phyloP scores from a whole-genome alignment of 2,113 vertebrate species.

The Gyps fulvus region DNA sequence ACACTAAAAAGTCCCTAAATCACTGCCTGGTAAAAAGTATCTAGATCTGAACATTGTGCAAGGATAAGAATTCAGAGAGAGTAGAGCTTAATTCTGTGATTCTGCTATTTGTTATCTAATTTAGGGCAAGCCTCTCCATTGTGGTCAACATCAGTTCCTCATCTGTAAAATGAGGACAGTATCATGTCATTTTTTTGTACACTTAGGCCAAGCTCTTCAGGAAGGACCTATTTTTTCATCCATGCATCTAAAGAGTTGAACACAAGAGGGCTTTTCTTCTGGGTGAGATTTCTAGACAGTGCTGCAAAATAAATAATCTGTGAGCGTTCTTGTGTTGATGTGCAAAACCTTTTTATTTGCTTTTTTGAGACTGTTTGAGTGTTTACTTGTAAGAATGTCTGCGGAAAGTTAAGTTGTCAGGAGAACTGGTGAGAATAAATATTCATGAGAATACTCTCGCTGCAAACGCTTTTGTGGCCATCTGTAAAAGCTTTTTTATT shows the following conservation, averaged over 20 bases:
- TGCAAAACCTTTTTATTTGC: constrained; percentile 26
- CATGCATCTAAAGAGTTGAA: not conserved
- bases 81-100: not conserved
- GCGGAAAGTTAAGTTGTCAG: constrained; percentile 19
- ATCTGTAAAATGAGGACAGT: not conserved
- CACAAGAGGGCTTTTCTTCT: constrained; percentile 39
- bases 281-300: not conserved
- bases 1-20: not conserved
- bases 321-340: not conserved
- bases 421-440: constrained; percentile 47
- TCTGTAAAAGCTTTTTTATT: constrained; percentile 60
- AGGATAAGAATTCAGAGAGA: not conserved
- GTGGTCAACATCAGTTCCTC: not conserved
- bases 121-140: not conserved
- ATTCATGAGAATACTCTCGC: not conserved
- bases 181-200: not conserved
- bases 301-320: not conserved
- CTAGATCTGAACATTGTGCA: not conserved
- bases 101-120: not conserved
- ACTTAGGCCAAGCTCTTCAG: not conserved
- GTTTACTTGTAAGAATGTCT: constrained; percentile 10
- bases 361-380: not conserved
- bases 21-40: not conserved
- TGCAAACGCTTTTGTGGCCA: not conserved
- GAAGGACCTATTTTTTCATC: not conserved